Evolutionary conservation across 1,140 invertebrate species (phyloP).

Genomic region (Hypothenemus hampei): DNA sequence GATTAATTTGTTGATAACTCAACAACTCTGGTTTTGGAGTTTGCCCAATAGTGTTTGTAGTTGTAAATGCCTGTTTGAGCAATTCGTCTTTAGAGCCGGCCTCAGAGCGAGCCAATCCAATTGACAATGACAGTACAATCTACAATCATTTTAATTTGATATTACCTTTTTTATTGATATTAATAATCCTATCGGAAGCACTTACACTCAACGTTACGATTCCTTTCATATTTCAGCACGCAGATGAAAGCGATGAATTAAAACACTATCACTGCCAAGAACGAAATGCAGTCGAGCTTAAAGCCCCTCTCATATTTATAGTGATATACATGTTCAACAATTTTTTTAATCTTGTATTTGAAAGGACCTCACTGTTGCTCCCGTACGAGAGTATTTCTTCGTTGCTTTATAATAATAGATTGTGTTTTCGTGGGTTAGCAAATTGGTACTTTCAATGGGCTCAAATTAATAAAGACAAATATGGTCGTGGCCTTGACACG

Average conservation of each 20-base stretch:
- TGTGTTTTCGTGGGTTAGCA: not conserved
- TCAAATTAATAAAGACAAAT: no score
- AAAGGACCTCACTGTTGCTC: constrained; percentile 20
- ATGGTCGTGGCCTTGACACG: not conserved
- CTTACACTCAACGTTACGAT: constrained; percentile 22
- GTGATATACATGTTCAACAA: constrained; percentile 15
- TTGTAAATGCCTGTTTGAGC: constrained; percentile 6
- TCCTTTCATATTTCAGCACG: constrained; percentile 22
- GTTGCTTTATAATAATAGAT: not conserved
- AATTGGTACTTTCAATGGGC: not conserved
- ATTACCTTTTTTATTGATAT: no score
- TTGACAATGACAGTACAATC: constrained; percentile 4
- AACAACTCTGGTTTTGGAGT: constrained; percentile 12
- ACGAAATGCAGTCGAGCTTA: constrained; percentile 22
- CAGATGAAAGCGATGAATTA: constrained; percentile 4
- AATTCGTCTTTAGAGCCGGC: constrained; percentile 15
- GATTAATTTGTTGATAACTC: constrained; percentile 14
- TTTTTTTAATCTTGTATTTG: constrained; percentile 17
- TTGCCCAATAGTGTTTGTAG: constrained; percentile 8
- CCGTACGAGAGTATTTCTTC: not conserved
- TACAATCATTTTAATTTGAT: not conserved
- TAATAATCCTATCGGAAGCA: no score
- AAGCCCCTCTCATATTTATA: constrained; percentile 27
- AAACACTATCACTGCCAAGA: constrained; percentile 16
- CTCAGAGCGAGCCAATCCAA: constrained; percentile 7